phyloP scores from a whole-genome alignment of 2,888 invertebrate species.

The Lasioglossum leucozonium region DNA sequence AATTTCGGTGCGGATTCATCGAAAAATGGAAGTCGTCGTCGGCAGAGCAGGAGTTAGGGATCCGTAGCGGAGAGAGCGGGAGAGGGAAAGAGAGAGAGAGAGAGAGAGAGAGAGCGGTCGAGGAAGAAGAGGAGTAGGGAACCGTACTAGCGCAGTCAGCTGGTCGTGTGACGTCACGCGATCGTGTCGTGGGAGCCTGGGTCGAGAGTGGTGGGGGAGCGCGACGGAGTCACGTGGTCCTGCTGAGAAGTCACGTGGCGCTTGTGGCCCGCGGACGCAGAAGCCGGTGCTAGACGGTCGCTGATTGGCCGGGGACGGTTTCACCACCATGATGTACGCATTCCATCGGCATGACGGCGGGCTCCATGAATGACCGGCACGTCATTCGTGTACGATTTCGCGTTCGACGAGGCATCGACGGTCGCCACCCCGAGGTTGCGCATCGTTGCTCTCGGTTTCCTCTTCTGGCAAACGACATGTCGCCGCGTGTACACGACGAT shows the following conservation, averaged over 20 bases:
- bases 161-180: conserved; percentile 82
- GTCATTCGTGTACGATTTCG: conserved; percentile 78
- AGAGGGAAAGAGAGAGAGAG: conserved; percentile 40
- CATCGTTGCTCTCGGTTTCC: conserved; percentile 15
- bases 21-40: conserved; percentile 41
- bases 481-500: too few relatives aligned
- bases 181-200: conserved; percentile 58
- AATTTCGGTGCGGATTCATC: conserved; percentile 39
- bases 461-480: conserved; percentile 1
- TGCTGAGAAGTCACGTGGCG: conserved; percentile 80
- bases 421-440: conserved; percentile 18
- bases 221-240: conserved; percentile 77
- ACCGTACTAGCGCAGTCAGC: conserved; percentile 78
- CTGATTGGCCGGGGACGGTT: conserved; percentile 56
- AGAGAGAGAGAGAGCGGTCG: conserved; percentile 19
- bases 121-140: conserved; percentile 61
- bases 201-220: conserved; percentile 49
- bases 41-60: not conserved
- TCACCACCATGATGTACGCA: conserved; percentile 73
- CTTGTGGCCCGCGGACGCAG: conserved; percentile 68
- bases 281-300: conserved; percentile 54
- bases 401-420: conserved; percentile 63
- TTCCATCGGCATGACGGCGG: conserved; percentile 81
- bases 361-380: conserved; percentile 82
- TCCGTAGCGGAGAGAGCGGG: conserved; percentile 10